These are phyloP conservation scores for Villa cingulata DNA, from an alignment of 2,888 invertebrate species.

Conservation along the genomic window DNA sequence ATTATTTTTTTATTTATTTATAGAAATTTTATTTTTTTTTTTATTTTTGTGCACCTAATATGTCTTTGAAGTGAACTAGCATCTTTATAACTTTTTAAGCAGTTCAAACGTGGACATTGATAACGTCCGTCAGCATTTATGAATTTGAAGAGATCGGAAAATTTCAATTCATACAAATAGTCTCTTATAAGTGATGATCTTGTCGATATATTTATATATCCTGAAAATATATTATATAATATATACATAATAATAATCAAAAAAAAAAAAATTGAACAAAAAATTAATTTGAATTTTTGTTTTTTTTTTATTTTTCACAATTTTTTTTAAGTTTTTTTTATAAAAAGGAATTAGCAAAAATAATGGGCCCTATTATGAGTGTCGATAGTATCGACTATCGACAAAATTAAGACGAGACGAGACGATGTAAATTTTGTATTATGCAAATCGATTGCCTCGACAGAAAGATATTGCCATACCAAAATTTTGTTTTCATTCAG, in stretches of 20 bases:
- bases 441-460: no score
- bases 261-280: constrained; percentile 7
- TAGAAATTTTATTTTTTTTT: neutral
- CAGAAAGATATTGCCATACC: no score
- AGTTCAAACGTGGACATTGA: constrained; percentile 36
- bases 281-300: constrained; percentile 6
- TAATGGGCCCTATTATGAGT: no score
- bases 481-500: no score
- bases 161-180: constrained; percentile 37
- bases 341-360: no score
- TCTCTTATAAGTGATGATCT: constrained; percentile 19
- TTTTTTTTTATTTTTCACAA: no score
- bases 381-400: no score
- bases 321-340: no score
- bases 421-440: no score
- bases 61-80: constrained; percentile 38
- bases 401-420: no score
- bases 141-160: constrained; percentile 36
- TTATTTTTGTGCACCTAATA: constrained; percentile 29
- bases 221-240: constrained; percentile 8
- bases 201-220: neutral
- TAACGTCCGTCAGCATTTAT: constrained; percentile 37
- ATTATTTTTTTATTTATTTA: no score
- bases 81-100: constrained; percentile 37
- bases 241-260: neutral